These are phyloP conservation scores for Piscicola geometra DNA, from an alignment of 2,888 invertebrate genomes.

Conservation along the genomic window DNA sequence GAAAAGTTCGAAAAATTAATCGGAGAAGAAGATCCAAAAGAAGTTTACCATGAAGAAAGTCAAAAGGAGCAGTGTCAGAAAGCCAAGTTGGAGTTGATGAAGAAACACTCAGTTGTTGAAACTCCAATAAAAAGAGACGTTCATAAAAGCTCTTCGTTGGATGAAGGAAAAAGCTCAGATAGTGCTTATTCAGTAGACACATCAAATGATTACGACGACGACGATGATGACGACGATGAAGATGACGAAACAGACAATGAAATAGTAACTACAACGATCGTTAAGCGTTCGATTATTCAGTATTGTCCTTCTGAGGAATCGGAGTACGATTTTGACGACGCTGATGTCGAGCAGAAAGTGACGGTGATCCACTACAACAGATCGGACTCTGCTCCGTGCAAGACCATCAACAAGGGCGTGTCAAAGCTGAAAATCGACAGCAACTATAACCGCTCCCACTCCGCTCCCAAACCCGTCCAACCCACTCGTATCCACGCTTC, in stretches of 20 bases:
- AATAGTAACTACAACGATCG: background rate
- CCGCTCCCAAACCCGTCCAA: slow-evolving; percentile 12
- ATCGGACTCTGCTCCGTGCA: slow-evolving; percentile 22
- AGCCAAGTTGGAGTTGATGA: background rate
- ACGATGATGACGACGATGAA: background rate
- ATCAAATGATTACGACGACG: background rate
- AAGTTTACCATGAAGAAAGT: background rate
- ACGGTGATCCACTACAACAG: slow-evolving; percentile 28
- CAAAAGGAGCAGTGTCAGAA: too few relatives aligned
- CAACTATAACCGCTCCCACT: slow-evolving; percentile 22
- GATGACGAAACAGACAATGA: slow-evolving; percentile 19
- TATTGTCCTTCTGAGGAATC: slow-evolving; percentile 29
- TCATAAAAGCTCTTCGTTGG: background rate
- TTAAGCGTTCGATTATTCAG: slow-evolving; percentile 1
- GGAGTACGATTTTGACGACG: slow-evolving; percentile 25
- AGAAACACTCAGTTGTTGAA: background rate
- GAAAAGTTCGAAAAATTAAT: background rate
- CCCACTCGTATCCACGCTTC: background rate
- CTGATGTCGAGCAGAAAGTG: slow-evolving; percentile 7
- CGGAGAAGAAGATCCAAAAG: background rate
- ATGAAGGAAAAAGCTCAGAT: background rate
- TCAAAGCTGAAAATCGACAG: background rate
- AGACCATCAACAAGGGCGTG: background rate
- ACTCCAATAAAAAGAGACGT: too few relatives aligned
- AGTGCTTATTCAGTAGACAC: slow-evolving; percentile 14